phyloP scores from a whole-genome alignment of 2,113 vertebrate genomes.

The Caranx ignobilis region DNA sequence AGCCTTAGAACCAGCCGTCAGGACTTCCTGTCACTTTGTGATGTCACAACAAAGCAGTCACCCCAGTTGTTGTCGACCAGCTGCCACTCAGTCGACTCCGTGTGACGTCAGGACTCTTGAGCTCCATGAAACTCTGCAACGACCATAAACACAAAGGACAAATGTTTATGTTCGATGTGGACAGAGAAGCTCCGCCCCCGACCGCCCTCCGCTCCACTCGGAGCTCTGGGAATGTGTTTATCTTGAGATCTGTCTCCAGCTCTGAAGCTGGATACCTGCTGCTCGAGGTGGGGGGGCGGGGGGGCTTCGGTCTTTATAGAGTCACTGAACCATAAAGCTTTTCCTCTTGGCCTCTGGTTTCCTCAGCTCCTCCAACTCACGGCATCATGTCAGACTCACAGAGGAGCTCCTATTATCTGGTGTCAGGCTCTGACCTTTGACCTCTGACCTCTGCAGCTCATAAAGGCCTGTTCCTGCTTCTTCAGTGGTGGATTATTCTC shows the following conservation, averaged over 20 bases:
- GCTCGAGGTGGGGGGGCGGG: not conserved
- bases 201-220: not conserved
- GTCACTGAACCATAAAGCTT: constrained; percentile 16
- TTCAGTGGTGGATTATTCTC: not conserved
- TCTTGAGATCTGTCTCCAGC: constrained; percentile 10
- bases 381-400: not conserved
- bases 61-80: too few species aligned
- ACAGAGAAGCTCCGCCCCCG: too few species aligned
- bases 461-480: not conserved
- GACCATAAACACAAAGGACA: too few species aligned
- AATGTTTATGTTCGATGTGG: too few species aligned
- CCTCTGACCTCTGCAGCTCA: not conserved
- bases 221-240: not conserved
- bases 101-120: too few species aligned
- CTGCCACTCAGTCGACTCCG: too few species aligned
- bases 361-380: constrained; percentile 3
- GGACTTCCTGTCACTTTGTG: too few species aligned
- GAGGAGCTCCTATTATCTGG: not conserved
- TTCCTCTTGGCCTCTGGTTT: constrained; percentile 37
- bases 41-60: too few species aligned
- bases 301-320: constrained; percentile 37
- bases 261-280: constrained; percentile 45
- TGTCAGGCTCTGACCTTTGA: constrained; percentile 6
- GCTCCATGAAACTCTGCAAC: too few species aligned
- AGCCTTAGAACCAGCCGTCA: too few species aligned